Percentiles rank a stretch among this genome's conserved stretches.
These are phyloP conservation scores for Rhea pennata DNA, from an alignment of 2,113 vertebrate genomes.

Conservation along the genomic window DNA sequence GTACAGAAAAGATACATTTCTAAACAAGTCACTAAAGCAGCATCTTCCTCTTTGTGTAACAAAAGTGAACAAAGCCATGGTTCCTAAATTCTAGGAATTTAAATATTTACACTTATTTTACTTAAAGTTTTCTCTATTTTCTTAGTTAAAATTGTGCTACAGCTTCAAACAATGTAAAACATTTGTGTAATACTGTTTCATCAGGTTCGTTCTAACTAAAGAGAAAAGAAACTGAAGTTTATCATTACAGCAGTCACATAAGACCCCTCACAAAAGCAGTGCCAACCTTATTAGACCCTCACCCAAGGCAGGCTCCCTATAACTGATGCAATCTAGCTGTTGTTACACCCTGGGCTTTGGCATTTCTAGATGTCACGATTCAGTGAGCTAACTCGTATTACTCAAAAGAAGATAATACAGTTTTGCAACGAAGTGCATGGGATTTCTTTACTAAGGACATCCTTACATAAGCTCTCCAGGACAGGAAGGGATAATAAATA, in stretches of 20 bases:
- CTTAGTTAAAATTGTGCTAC: neutral
- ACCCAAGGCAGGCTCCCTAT: neutral
- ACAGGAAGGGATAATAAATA: neutral
- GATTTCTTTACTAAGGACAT: neutral
- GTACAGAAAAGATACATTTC: no score
- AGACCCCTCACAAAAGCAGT: rapidly evolving
- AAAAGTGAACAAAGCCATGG: neutral
- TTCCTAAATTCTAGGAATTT: neutral
- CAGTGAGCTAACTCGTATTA: neutral
- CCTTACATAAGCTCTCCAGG: rapidly evolving
- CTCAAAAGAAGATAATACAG: neutral
- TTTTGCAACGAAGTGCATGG: neutral
- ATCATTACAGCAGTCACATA: neutral
- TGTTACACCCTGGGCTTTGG: neutral
- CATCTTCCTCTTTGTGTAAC: neutral
- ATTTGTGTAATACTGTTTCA: neutral
- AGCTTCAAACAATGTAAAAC: neutral
- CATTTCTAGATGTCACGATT: neutral
- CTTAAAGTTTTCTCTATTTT: neutral
- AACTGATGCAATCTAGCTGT: neutral
- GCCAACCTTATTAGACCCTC: neutral
- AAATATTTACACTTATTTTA: neutral
- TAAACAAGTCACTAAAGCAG: neutral
- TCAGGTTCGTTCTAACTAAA: neutral
- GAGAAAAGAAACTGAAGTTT: neutral